These are phyloP conservation scores for Teleopsis dalmanni DNA, from an alignment of 1,140 invertebrate genomes.

Conservation along the genomic window DNA sequence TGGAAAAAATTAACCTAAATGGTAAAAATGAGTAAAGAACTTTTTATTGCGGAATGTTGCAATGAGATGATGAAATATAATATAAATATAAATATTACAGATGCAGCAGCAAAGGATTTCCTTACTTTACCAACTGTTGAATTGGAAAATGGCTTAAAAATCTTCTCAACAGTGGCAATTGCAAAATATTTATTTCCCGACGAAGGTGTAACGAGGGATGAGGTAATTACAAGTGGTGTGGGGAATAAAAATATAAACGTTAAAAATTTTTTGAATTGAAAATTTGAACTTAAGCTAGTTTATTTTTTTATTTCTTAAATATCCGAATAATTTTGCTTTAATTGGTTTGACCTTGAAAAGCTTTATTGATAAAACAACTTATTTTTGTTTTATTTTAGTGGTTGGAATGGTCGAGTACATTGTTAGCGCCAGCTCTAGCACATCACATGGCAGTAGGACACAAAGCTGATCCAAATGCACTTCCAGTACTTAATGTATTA, in stretches of 20 bases:
- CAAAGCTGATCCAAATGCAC: conserved; percentile 46
- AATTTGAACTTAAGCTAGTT: not conserved
- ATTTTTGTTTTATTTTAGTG: conserved; percentile 45
- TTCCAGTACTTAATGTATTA: conserved; percentile 43
- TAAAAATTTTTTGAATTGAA: conserved; percentile 2
- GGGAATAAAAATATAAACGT: conserved; percentile 26
- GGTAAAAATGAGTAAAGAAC: too few relatives aligned
- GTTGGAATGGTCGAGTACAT: conserved; percentile 67
- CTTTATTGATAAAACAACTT: not conserved
- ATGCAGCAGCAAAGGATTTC: conserved; percentile 26
- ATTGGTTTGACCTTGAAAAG: not conserved
- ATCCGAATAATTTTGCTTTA: not conserved
- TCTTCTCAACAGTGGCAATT: conserved; percentile 53
- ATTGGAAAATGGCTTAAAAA: conserved; percentile 41
- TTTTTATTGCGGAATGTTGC: too few relatives aligned
- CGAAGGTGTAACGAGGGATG: conserved; percentile 26
- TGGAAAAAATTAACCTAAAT: conserved; percentile 50
- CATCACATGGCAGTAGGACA: conserved; percentile 44
- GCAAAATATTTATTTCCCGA: conserved; percentile 50
- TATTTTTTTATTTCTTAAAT: too few relatives aligned
- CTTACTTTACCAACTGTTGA: conserved; percentile 48
- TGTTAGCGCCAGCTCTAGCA: conserved; percentile 54
- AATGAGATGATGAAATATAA: conserved; percentile 28
- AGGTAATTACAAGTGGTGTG: conserved; percentile 18
- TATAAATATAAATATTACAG: conserved; percentile 19